A percentile compares a stretch with the other conserved stretches of the same genome.
Conservation (phyloP, 2,888 invertebrate species). For the Ophioninae sp. region DNA sequence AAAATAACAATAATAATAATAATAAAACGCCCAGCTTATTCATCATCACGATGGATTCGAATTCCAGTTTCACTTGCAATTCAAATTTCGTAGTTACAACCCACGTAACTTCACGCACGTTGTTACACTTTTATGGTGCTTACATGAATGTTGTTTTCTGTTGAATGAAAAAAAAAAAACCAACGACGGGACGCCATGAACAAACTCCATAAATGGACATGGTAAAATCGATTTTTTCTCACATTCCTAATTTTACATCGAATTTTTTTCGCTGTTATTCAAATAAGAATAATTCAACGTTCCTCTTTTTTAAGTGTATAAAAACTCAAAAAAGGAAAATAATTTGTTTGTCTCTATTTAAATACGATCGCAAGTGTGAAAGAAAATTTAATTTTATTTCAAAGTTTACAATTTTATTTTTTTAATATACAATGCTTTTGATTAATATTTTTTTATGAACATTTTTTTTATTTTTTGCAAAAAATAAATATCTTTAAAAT, state of each 20-base stretch:
- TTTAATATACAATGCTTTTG: no score
- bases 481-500: no score
- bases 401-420: no score
- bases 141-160: conserved; percentile 48
- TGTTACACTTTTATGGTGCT: conserved; percentile 44
- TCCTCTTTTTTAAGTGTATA: no score
- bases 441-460: no score
- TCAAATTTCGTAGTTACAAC: background rate
- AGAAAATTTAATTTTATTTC: no score
- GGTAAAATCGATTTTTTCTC: conserved; percentile 16
- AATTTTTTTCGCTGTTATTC: background rate
- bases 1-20: background rate
- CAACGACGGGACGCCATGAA: conserved; percentile 32
- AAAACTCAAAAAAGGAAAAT: no score
- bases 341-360: no score
- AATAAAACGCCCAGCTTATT: no score
- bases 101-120: conserved; percentile 32
- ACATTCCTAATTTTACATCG: no score
- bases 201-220: conserved; percentile 33
- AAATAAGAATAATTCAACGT: background rate
- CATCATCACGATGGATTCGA: background rate
- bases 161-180: conserved; percentile 16
- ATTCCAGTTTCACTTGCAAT: background rate
- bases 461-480: no score
- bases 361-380: no score